Evolutionary conservation across 2,113 vertebrate genomes (phyloP), one percentile per base, ranked within the genome.

Genomic region (Bubo blakistoni): DNA sequence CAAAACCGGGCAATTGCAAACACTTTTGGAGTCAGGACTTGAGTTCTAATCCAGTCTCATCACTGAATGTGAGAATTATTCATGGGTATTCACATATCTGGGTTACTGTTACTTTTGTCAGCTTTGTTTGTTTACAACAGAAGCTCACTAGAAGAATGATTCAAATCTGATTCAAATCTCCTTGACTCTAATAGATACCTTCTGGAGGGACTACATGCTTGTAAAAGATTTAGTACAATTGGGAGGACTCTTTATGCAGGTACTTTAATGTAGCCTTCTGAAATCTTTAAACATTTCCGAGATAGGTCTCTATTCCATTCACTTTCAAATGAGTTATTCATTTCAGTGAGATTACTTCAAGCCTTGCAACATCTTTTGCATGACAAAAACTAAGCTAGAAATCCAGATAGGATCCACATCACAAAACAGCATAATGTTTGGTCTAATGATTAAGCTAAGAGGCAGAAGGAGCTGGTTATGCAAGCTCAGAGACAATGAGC

Each of bases 311-410:
- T 74, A 16, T 69, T 87, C 81, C 40, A 87, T 95, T 95, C 81
- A 91, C 57, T 96, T 96, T 94, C 91, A 97, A 94, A 97, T 90
- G 87, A 95, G 84, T 71, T 95, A 94, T 92, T 97, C 59, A 92
- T 95, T 89, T 94, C 81, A 46, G 52, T 61, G 57, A 93, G 83
- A 93, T 92, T 91, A 32, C 69, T 94, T 93, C 77, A 95, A 93
- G 69, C 54, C 52, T 81, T 61, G 32, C 69, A 84, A 36, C 40
- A 74, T 84, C 55, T 87, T 96, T 94, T 91, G 73, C 86, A 94
- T 91, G 83, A 94, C 77, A 97, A 92, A 93, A 94, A 61, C 69
- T 54, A 62, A 83, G 57, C 61, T 89, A 79, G 77, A 74, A 76
- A 78, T 93, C 52, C 77, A 84, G 73, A 87, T 32, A 92, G 73